Evolutionary conservation across 2,113 vertebrate genomes (phyloP), one percentile per base, ranked within the genome.

Genomic region (Corythaixoides concolor): DNA sequence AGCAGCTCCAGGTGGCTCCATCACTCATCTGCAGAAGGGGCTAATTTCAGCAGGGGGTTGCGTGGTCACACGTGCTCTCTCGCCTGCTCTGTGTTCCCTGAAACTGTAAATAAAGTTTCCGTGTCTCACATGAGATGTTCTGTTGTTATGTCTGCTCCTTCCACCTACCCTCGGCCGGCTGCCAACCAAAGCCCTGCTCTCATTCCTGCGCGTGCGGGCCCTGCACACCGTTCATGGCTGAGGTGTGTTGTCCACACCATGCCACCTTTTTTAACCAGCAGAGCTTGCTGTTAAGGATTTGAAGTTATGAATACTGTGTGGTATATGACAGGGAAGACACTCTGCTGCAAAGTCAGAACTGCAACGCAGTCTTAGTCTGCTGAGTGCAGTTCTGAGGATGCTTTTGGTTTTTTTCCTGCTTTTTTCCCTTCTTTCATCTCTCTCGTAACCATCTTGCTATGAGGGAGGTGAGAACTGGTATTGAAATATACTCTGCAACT

Each of bases 21-120:
- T 68, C 30, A 2, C 39, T 69, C 39, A 15, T 13, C 72, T 41
- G 41, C 13, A 5, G 59, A 30, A 67, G 47, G 22, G 33, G 63
- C 49, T 47, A 3, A 26, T 47, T 67, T 35, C 72, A 27, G 23
- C 55, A 7, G 27, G 4, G 53, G 15, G 21, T 39, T 41, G 22
- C 0, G 2, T 17, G 59, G 33, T 26, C 28, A 9, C 59, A 21
- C 3, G 0, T 1, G 24, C 26, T 33, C 19, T 22, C n/a, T 24
- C 47, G 27, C 39, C 27, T 2, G 10, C 22, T 69, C 32, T 28
- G 20, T 49, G 14, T 32, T 43, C 78, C 83, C 66, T 50, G 47
- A 30, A 56, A 8, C 35, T 15, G 10, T 43, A 53, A 45, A n/a
- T 73, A 8, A 1, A 13, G 20, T 45, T 73, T 45, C 45, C 8